Evolutionary conservation across 2,888 invertebrate species (phyloP), one percentile per base, ranked within the genome.

Genomic region (Athripsodes cinereus): DNA sequence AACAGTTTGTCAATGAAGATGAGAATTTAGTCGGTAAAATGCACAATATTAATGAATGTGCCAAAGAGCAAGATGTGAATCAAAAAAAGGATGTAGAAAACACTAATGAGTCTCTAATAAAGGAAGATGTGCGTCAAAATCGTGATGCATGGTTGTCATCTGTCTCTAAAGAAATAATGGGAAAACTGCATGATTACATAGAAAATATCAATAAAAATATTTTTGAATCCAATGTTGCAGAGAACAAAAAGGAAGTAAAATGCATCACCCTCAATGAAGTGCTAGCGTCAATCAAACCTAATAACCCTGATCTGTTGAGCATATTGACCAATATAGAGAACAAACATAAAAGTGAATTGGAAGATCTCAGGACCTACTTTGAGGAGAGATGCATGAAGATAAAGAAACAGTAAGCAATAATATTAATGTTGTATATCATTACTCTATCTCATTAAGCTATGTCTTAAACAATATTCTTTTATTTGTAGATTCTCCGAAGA

Each of bases 321-420:
- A 65, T 86, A 47, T 74, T 80, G 55, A 71, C 76, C 22, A 87
- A 87, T 66, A 70, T 88, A 22, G 83, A 84, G 55, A 68, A 72
- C 2, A 84, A 84, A 66, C 89, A 91, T 72, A 78, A 84, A 34
- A 83, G 82, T 62, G 88, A 91, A 70, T 86, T 91, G 85, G 89
- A 89, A 69, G 86, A 90, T 68, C 70, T 91, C 55, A 77, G 90
- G 49, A 87, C 82, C 10, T 91, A 90, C 67, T 91, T 90, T 68
- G 91, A 91, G 68, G 81, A 85, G 67, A 90, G 89, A 68, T 91
- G 90, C 68, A 80, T 85, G 1, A 88, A 90, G 66, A 80, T 91
- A 71, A 89, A 89, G 68, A 87, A 88, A 67, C 87, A 90, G 83
- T 88, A 71, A 72, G 77, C 16, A 40, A 8, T 40, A 8, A 2